Evolutionary conservation across 1,140 invertebrate species (phyloP).

Genomic region (Drosophila prosaltans): DNA sequence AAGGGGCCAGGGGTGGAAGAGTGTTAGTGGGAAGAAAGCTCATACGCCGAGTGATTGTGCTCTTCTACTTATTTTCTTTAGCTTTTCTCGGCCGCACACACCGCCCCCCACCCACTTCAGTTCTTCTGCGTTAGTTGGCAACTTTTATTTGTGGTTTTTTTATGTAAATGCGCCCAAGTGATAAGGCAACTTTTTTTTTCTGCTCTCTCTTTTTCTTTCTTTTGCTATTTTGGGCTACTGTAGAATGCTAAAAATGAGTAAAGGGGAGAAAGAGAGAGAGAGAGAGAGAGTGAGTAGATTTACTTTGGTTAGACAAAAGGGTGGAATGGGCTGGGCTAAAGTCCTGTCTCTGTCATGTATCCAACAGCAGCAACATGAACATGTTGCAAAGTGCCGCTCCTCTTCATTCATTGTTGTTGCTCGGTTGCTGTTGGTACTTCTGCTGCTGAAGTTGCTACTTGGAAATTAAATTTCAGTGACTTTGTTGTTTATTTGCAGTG

Average conservation of each 20-base stretch:
- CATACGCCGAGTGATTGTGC: conserved; percentile 30
- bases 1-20: neutral
- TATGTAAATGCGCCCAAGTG: conserved; percentile 81
- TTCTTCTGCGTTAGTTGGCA: conserved; percentile 72
- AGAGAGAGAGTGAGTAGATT: conserved; percentile 18
- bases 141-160: conserved; percentile 82
- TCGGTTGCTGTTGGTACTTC: conserved; percentile 17
- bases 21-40: neutral
- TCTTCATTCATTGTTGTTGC: conserved; percentile 42
- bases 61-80: conserved; percentile 63
- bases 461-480: conserved; percentile 81
- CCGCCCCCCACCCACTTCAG: conserved; percentile 20
- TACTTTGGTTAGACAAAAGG: conserved; percentile 15
- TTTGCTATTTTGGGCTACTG: conserved; percentile 58
- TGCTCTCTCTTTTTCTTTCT: neutral
- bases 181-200: conserved; percentile 68
- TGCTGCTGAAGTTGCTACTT: conserved; percentile 51
- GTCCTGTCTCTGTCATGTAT: conserved; percentile 72
- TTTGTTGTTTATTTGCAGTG: conserved; percentile 75
- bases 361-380: conserved; percentile 75
- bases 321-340: conserved; percentile 10
- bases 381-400: conserved; percentile 69
- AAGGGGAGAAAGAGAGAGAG: no score
- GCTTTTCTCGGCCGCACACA: conserved; percentile 32
- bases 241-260: conserved; percentile 21